phyloP scores from a whole-genome alignment of 2,797 vertebrate species.

The Intellagama lesueurii region DNA sequence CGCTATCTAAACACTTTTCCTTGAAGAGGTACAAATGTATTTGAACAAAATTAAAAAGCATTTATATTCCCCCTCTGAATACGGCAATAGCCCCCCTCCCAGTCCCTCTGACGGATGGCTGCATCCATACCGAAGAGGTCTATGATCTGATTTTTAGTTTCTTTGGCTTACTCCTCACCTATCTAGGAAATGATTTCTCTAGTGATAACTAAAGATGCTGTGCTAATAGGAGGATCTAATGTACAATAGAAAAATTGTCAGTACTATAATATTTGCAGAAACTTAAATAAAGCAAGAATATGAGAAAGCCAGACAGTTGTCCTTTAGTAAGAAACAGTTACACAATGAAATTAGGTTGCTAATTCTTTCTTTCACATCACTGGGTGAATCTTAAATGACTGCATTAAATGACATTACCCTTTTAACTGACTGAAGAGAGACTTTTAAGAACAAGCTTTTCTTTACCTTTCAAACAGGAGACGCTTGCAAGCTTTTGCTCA shows the following conservation, averaged over 20 bases:
- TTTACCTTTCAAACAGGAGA: constrained; percentile 74
- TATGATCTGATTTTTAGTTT: constrained; percentile 81
- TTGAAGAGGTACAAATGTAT: constrained; percentile 67
- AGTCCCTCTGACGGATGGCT: constrained; percentile 70
- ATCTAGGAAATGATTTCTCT: constrained; percentile 81
- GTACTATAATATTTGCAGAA: constrained; percentile 83
- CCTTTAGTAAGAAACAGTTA: constrained; percentile 83
- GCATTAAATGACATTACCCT: constrained; percentile 77
- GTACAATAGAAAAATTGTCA: constrained; percentile 84
- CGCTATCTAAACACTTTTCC: constrained; percentile 64
- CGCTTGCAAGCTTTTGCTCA: constrained; percentile 66
- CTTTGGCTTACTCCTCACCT: constrained; percentile 78
- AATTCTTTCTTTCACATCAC: constrained; percentile 85
- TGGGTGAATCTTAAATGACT: constrained; percentile 83
- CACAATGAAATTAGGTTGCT: constrained; percentile 84
- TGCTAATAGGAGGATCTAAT: constrained; percentile 82
- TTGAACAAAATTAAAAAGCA: constrained; percentile 69
- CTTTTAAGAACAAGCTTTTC: constrained; percentile 70
- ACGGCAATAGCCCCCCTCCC: background rate
- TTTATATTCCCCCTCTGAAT: constrained; percentile 45
- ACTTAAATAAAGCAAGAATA: constrained; percentile 84
- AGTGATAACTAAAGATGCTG: constrained; percentile 82
- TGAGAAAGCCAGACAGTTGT: constrained; percentile 83
- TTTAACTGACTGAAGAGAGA: constrained; percentile 69
- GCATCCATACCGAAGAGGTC: constrained; percentile 75